Percentiles rank a stretch among this genome's conserved stretches.
phyloP scores from a whole-genome alignment of 2,888 invertebrate genomes.

The Scaptomyza tumidula region DNA sequence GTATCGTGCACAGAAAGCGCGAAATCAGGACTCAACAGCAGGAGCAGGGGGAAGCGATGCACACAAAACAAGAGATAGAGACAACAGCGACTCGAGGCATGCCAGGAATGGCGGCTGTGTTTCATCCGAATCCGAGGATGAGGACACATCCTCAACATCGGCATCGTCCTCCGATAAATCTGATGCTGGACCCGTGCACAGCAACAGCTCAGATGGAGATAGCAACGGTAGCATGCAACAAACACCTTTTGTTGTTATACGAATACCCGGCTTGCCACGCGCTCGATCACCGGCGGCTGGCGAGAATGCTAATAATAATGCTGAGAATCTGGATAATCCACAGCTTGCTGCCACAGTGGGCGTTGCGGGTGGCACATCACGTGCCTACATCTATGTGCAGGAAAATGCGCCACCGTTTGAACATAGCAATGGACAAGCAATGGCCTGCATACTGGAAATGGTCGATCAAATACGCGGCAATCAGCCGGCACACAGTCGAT shows the following conservation, averaged over 20 bases:
- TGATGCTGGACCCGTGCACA: slow-evolving; percentile 29
- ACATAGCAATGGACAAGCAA: slow-evolving; percentile 29
- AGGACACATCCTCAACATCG: slow-evolving; percentile 60
- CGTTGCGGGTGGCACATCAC: slow-evolving; percentile 26
- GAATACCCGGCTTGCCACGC: slow-evolving; percentile 44
- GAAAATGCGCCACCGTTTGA: slow-evolving; percentile 26
- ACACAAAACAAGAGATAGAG: slow-evolving; percentile 26
- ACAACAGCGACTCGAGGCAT: slow-evolving; percentile 3
- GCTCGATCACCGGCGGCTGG: slow-evolving; percentile 33
- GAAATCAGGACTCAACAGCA: slow-evolving; percentile 31
- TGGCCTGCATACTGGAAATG: slow-evolving; percentile 52
- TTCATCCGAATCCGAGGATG: slow-evolving; percentile 61
- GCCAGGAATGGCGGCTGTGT: slow-evolving; percentile 10
- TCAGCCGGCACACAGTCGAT: slow-evolving; percentile 68
- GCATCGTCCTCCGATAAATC: slow-evolving; percentile 63
- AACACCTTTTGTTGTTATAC: slow-evolving; percentile 58
- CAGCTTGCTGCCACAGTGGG: slow-evolving; percentile 20
- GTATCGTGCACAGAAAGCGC: slow-evolving; percentile 52
- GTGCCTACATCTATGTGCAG: slow-evolving; percentile 55
- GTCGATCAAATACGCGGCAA: slow-evolving; percentile 60
- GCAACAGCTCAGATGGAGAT: slow-evolving; percentile 33
- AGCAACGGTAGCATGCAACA: slow-evolving; percentile 22
- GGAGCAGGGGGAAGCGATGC: slow-evolving; percentile 21
- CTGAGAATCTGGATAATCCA: slow-evolving; percentile 34
- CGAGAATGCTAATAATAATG: slow-evolving; percentile 15